Evolutionary conservation across 23 tunicate genomes (phyloP).

Genomic region (Halocynthia roretzi): DNA sequence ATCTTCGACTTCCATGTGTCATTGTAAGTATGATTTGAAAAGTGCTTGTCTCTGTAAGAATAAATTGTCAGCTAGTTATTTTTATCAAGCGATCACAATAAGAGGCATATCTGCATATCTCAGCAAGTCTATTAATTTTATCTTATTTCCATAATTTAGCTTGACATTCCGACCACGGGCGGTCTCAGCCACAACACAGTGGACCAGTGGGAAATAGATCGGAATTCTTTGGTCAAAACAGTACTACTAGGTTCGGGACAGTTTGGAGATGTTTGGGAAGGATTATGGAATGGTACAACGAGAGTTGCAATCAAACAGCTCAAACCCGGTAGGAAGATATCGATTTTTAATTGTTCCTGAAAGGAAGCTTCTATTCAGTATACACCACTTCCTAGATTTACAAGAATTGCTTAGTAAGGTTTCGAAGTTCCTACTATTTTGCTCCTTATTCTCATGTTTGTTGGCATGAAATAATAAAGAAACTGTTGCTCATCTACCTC

Average conservation of each 20-base stretch:
- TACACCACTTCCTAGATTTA: not conserved
- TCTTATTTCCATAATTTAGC: conserved; percentile 21
- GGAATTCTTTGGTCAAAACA: conserved; percentile 38
- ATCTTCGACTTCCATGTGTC: conserved; percentile 38
- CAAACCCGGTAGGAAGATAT: conserved; percentile 47
- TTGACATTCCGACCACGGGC: conserved; percentile 72
- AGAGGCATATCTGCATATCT: no score
- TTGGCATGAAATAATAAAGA: no score
- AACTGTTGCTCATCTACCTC: no score
- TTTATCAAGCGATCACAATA: not conserved
- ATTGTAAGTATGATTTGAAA: conserved; percentile 19
- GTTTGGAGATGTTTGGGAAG: conserved; percentile 85
- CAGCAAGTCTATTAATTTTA: not conserved
- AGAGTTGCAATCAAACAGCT: conserved; percentile 86
- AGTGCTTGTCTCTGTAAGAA: no score
- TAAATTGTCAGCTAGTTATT: no score
- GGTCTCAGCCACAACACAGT: conserved; percentile 82
- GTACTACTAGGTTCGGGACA: conserved; percentile 78
- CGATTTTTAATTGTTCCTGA: not conserved
- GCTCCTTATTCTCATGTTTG: no score
- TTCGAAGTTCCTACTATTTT: not conserved
- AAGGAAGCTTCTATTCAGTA: no score
- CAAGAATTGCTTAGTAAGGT: not conserved
- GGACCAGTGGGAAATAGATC: conserved; percentile 89
- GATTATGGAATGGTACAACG: conserved; percentile 73